Base-by-base conservation (phyloP, 1,140 invertebrate genomes). In the Drosophila subobscura region DNA sequence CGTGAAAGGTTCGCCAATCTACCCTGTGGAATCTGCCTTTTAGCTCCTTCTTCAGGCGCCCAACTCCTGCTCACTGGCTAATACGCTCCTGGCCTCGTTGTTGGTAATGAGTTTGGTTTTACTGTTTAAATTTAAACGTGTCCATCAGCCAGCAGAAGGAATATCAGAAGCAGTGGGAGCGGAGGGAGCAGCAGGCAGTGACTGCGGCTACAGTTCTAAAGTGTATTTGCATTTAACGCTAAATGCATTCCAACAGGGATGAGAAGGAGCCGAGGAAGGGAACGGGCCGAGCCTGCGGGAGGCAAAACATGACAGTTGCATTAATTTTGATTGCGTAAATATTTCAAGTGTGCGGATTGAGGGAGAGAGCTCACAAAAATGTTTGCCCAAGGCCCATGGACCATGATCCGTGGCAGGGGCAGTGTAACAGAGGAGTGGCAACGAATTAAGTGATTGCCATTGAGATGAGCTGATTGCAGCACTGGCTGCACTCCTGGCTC, bases 71-170 rank as follows among this genome's bases (percentile, higher is more conserved):
- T 5, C 5, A 4, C 1, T n/a, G 22, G 8, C 2, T 3, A 29
- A 16, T 55, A 47, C 70, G 7, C 55, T 33, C 60, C 72, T 49
- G 76, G 65, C 58, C 77, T 81, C 78, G 83, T 75, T 86, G 78
- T 89, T 88, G 75, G 78, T 88, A 88, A 89, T 88, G 84, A 83
- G 83, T 88, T 89, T 83, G 84, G 83, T 83, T 88, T 81, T 89
- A 70, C 84, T 83, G 84, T 88, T 88, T 88, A 88, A 88, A 89
- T 88, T 88, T 83, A 89, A 88, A 81, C 81, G 70, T 45, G 59
- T 74, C 60, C 60, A 46, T 45, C 37, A 71, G 44, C 49, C 10
- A 25, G 33, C 25, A 50, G 12, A 8, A 20, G 25, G 10, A 37
- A 3, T 10, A 12, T 8, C 41, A 20, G 25, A 33, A 44, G 49